These are phyloP conservation scores for Prunella himalayana DNA, from an alignment of 2,113 vertebrate genomes.

Conservation along the genomic window DNA sequence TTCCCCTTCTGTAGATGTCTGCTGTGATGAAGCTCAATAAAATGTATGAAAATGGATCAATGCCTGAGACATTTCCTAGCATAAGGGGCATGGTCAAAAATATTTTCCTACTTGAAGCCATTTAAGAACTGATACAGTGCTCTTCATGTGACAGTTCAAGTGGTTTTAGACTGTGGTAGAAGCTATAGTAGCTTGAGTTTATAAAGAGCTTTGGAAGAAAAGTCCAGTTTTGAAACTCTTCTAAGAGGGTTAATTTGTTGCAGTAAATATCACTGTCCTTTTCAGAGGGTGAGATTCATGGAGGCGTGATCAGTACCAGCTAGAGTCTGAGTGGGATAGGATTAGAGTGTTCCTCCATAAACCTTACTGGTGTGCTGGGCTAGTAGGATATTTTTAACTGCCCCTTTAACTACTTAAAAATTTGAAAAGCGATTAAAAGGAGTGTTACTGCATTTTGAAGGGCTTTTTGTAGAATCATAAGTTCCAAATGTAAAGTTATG, in stretches of 20 bases:
- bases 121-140: background rate
- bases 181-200: background rate
- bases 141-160: background rate
- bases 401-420: background rate
- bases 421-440: background rate
- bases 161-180: background rate
- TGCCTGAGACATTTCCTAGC: background rate
- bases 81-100: background rate
- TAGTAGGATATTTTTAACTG: background rate
- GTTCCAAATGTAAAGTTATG: background rate
- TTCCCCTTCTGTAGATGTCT: background rate
- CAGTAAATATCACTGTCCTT: background rate
- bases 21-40: background rate
- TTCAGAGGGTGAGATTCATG: background rate
- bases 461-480: background rate
- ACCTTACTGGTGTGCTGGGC: background rate
- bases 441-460: background rate
- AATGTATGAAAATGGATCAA: background rate
- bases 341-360: background rate
- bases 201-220: background rate
- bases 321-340: background rate
- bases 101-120: background rate
- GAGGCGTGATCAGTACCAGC: background rate
- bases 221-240: background rate
- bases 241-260: background rate